Evolutionary conservation across 2,797 vertebrate species (phyloP), one percentile per base, ranked within the genome.

Genomic region (Xiphophorus birchmanni): DNA sequence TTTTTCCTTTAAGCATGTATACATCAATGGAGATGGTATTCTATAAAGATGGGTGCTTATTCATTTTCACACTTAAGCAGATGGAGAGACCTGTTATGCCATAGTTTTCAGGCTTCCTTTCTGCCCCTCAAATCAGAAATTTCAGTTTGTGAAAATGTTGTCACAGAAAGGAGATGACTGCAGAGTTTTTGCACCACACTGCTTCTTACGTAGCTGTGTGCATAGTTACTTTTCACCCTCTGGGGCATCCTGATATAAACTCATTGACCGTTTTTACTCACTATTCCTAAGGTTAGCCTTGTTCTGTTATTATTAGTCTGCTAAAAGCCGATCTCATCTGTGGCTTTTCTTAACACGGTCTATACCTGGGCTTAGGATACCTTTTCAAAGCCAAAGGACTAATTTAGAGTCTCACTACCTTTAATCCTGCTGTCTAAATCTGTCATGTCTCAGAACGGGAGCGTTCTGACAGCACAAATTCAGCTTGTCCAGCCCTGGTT

Each of bases 281-380:
- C 81, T 21, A 23, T 76, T 88, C 35, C 82, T 85, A 88, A 93
- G 88, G 90, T 92, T 92, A 92, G 84, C 82, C 81, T 65, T 73
- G 32, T 73, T 69, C 45, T 35, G 52, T 82, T 92, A 92, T 88
- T 89, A 90, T 87, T 93, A 93, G 89, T 84, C 80, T 63, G 87
- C 91, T 93, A 91, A 93, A 90, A 90, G 85, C 90, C 90, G 87
- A 89, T 90, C 85, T 85, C 71, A 85, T 76, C 48, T 44, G 63
- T 85, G 76, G 81, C 87, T 88, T 92, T 92, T 83, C 85, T 84
- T 82, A 87, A 80, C 83, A 78, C 74, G 81, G 86, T 83, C 77
- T 73, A 45, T 56, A 56, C 63, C 76, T 54, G 58, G 65, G 65
- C 74, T 92, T 86, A 91, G 32, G 72, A 18, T 81, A 79, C 54